Evolutionary conservation across 2,888 invertebrate genomes (phyloP), one percentile per base, ranked within the genome.

Genomic region (Arenicola marina): DNA sequence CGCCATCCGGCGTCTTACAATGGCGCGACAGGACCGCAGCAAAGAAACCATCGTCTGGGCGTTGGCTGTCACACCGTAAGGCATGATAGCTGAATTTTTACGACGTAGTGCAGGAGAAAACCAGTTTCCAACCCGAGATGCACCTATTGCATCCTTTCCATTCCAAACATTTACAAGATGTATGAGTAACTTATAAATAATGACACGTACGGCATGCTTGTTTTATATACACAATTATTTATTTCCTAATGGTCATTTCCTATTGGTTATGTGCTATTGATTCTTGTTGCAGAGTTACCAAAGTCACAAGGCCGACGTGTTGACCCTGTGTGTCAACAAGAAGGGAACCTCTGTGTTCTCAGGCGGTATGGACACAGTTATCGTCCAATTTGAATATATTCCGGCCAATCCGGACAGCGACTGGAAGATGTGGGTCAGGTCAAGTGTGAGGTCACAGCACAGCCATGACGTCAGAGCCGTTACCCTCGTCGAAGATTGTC

Each of bases 1-100:
- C 83, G 93, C 92, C 0, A 86, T 92, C 61, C 91, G 92, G 74
- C 89, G 91, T 71, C 90, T 96, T 86, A 89, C 89, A 0, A 87
- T 92, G 0, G 89, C 89, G 0, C 84, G 90, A 53, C 81, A 87
- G 18, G 88, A 89, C 15, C 84, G 85, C 1, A 87, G 87, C 54
- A 87, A 87, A 72, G 89, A 90, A 63, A 92, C 92, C 0, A 90
- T 93, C 71, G 90, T 95, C 0, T 95, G 95, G 93, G 90, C 91
- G 68, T 82, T 96, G n/a, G 89, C 88, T 34, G 88, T 95, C 1
- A 87, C 92, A 0, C 87, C 74, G 83, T 83, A 68, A 45, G 58
- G n/a, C n/a, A n/a, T n/a, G n/a, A n/a, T n/a, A n/a, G n/a, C n/a
- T n/a, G n/a, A n/a, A n/a, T n/a, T n/a, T n/a, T n/a, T n/a, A n/a